Evolutionary conservation across 2,888 invertebrate genomes (phyloP).

Genomic region (Macroteleia sp.): DNA sequence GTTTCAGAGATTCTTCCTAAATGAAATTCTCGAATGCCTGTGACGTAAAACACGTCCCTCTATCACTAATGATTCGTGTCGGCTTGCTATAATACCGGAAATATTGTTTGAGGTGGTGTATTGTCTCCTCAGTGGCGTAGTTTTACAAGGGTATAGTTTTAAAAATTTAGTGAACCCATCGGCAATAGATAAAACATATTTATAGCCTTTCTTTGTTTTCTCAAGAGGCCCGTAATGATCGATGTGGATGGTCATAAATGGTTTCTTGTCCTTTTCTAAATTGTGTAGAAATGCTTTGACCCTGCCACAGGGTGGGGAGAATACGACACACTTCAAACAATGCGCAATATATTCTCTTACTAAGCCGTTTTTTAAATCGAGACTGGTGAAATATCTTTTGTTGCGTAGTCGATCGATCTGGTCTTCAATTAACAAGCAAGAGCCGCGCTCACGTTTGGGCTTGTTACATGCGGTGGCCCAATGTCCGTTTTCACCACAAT

Average conservation of each 20-base stretch:
- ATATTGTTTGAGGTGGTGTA: no score
- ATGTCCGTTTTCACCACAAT: no score
- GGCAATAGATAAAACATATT: constrained; percentile 38
- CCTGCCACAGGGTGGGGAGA: no score
- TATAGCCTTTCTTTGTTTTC: background rate
- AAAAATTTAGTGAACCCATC: constrained; percentile 63
- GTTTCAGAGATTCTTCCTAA: constrained; percentile 66
- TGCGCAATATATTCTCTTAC: no score
- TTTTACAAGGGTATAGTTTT: background rate
- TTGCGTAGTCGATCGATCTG: no score
- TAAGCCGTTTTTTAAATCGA: no score
- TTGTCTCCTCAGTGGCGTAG: constrained; percentile 57
- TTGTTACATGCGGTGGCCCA: no score
- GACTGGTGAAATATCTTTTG: no score
- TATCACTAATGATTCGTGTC: constrained; percentile 75
- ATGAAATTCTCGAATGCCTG: constrained; percentile 74
- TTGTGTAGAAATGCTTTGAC: background rate
- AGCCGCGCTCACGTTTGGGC: no score
- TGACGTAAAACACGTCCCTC: constrained; percentile 77
- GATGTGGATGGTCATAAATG: background rate
- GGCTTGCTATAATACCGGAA: no score
- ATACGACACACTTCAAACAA: no score
- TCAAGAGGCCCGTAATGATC: background rate
- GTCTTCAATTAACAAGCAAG: no score
- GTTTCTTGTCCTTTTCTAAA: background rate